phyloP scores from a whole-genome alignment of 2,113 vertebrate species.

The Sigmodon hispidus region DNA sequence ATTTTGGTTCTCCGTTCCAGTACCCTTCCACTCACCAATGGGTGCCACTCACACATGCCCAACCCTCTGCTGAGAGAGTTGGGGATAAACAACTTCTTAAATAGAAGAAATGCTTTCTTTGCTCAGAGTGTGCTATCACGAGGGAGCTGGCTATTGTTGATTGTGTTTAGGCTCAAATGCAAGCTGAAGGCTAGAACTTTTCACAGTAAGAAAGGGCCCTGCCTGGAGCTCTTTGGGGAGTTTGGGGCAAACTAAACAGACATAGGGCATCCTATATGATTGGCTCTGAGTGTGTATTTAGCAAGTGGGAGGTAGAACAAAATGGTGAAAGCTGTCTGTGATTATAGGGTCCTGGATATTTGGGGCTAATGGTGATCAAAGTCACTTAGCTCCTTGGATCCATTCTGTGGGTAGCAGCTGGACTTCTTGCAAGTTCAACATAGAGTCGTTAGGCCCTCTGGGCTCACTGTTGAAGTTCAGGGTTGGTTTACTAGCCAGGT shows the following conservation, averaged over 20 bases:
- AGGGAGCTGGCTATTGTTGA: neutral
- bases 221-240: too few relatives aligned
- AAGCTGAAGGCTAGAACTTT: neutral
- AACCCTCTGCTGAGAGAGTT: neutral
- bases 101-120: neutral
- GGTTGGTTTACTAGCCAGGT: neutral
- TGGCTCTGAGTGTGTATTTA: neutral
- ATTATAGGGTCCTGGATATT: neutral
- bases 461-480: neutral
- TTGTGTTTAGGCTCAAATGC: neutral
- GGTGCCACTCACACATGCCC: neutral
- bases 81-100: neutral
- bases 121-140: neutral
- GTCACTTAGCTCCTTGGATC: neutral
- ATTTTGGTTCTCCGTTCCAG: neutral
- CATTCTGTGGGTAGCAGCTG: neutral
- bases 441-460: neutral
- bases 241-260: neutral
- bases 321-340: neutral
- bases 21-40: neutral
- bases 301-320: neutral
- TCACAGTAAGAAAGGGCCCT: neutral
- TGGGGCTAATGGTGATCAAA: neutral
- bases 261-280: neutral
- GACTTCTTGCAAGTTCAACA: neutral